phyloP scores from a whole-genome alignment of 1,140 invertebrate genomes.

The Drosophila teissieri region DNA sequence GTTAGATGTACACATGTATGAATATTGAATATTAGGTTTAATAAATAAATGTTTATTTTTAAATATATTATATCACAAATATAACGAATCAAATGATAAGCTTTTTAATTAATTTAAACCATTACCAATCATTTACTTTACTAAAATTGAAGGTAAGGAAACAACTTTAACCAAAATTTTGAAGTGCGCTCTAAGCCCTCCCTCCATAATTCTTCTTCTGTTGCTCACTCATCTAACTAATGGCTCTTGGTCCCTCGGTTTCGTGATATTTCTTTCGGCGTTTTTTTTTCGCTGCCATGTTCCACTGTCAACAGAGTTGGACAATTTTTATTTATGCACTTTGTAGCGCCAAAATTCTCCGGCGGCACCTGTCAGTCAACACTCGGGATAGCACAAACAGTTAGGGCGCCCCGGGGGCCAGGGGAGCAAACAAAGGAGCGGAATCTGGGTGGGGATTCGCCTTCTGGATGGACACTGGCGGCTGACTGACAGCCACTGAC shows the following conservation, averaged over 20 bases:
- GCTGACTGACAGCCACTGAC: constrained; percentile 49
- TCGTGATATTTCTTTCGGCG: constrained; percentile 9
- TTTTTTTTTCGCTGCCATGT: constrained; percentile 42
- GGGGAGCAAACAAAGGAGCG: constrained; percentile 28
- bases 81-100: not conserved
- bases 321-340: constrained; percentile 78
- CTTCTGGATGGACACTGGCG: constrained; percentile 41
- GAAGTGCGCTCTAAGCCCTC: constrained; percentile 10
- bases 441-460: constrained; percentile 24
- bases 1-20: too few species aligned
- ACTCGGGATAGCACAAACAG: constrained; percentile 46
- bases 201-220: constrained; percentile 14
- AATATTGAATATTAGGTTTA: too few species aligned
- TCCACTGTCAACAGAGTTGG: constrained; percentile 53
- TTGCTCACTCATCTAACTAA: constrained; percentile 41
- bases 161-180: constrained; percentile 4
- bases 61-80: not conserved
- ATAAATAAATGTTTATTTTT: too few species aligned
- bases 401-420: constrained; percentile 17
- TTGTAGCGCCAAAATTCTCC: constrained; percentile 79
- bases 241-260: constrained; percentile 5
- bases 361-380: constrained; percentile 79
- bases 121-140: too few species aligned
- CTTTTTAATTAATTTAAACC: not conserved
- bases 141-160: too few species aligned